These are phyloP conservation scores for Chamaetylas fuelleborni DNA, from an alignment of 2,113 vertebrate genomes.

Conservation along the genomic window DNA sequence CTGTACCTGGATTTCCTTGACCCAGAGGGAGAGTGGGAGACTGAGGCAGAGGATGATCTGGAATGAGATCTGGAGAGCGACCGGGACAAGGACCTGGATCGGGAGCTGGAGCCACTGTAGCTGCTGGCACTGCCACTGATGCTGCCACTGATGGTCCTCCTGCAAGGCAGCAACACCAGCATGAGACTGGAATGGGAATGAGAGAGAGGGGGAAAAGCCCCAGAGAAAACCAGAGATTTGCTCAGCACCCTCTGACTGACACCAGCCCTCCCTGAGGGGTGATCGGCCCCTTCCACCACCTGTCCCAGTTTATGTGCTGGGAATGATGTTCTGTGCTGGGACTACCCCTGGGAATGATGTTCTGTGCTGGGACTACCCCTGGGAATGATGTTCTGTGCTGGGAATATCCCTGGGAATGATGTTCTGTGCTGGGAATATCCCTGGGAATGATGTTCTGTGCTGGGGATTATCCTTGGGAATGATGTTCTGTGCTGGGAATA, in stretches of 20 bases:
- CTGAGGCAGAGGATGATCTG: slow-evolving; percentile 77
- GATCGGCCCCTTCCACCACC: not conserved
- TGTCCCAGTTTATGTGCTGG: not conserved
- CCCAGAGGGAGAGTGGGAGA: slow-evolving; percentile 80
- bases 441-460: no score
- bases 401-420: not conserved
- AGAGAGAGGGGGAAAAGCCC: not conserved
- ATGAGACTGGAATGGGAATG: rapidly evolving
- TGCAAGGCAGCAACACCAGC: slow-evolving; percentile 53
- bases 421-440: not conserved
- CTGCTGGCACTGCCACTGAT: slow-evolving; percentile 90
- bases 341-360: no score
- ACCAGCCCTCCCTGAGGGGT: not conserved
- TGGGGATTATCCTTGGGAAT: not conserved
- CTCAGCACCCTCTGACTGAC: not conserved
- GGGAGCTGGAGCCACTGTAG: slow-evolving; percentile 91
- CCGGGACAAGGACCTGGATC: slow-evolving; percentile 78
- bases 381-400: not conserved
- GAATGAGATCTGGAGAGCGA: slow-evolving; percentile 66
- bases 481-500: no score
- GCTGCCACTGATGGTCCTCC: slow-evolving; percentile 87
- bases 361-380: no score
- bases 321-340: not conserved
- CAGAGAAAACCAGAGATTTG: not conserved
- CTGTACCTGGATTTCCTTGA: slow-evolving; percentile 87